These are phyloP conservation scores for human DNA, from an alignment of 2,113 vertebrate species.

Conservation along the genomic window GRCh38 chr7:21436501-21437000, in stretches of 20 bases:
- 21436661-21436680: not conserved
- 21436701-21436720: conserved; percentile 33
- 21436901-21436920: conserved; percentile 1
- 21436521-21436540: conserved; percentile 31
- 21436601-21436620: not conserved
- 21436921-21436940: not conserved
- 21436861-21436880: conserved; percentile 36
- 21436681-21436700: not conserved
- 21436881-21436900: not conserved
- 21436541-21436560: not conserved
- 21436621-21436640: not conserved
- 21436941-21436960: conserved; percentile 3
- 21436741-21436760: conserved; percentile 20
- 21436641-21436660: not conserved
- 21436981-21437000: not conserved
- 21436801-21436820: conserved; percentile 34
- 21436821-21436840: conserved; percentile 12
- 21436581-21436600: not conserved
- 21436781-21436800: not conserved
- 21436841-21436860: not conserved
- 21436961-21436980: not conserved
- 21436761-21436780: conserved; percentile 1
- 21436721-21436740: not conserved
- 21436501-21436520: conserved; percentile 36
- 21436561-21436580: not conserved